These are phyloP conservation scores for Entomyzon cyanotis DNA, from an alignment of 2,113 vertebrate species.

Conservation along the genomic window DNA sequence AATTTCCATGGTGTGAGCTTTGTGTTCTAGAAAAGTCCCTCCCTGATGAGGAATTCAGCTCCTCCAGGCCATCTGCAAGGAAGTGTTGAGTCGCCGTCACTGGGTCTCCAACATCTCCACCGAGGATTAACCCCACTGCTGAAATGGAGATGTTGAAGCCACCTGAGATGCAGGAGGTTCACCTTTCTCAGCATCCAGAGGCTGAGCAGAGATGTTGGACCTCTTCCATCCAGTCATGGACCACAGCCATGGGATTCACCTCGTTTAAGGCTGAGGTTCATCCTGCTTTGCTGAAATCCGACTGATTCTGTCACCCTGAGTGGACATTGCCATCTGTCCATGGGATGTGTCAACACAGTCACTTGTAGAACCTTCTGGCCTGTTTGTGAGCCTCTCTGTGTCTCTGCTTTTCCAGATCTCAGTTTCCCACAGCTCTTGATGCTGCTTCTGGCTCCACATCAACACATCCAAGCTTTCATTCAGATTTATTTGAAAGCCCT, in stretches of 20 bases:
- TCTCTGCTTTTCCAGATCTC: rapidly evolving
- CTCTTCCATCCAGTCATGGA: neutral
- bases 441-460: neutral
- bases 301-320: neutral
- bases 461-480: neutral
- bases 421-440: neutral
- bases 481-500: neutral
- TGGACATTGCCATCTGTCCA: rapidly evolving
- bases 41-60: neutral
- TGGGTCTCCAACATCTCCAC: rapidly evolving
- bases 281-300: neutral
- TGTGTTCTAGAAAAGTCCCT: neutral
- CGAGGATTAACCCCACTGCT: neutral
- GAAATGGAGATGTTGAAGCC: neutral
- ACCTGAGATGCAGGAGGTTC: neutral
- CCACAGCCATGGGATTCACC: neutral
- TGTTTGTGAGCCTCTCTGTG: rapidly evolving
- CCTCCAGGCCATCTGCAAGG: neutral
- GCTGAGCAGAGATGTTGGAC: neutral
- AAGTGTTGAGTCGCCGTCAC: rapidly evolving
- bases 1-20: neutral
- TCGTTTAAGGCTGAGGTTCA: neutral
- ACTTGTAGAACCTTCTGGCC: rapidly evolving
- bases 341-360: rapidly evolving
- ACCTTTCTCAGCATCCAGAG: neutral